Percentiles rank a stretch among this genome's conserved stretches.
Evolutionary conservation across 2,888 invertebrate genomes (phyloP).

Genomic region (Yponomeuta sedellus): DNA sequence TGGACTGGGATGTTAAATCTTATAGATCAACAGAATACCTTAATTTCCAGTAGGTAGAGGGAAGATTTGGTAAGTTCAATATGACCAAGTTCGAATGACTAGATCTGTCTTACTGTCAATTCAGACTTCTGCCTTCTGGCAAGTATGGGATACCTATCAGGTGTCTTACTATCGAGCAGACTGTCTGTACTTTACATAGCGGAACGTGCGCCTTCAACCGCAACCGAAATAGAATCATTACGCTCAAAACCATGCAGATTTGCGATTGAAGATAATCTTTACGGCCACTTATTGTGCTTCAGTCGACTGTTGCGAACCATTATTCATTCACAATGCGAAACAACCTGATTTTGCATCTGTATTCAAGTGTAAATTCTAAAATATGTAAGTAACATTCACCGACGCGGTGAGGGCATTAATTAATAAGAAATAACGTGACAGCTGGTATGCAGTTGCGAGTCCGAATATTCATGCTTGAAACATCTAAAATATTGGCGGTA

Average conservation of each 20-base stretch:
- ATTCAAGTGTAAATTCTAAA: background rate
- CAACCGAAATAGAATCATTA: constrained; percentile 1
- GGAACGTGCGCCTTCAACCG: background rate
- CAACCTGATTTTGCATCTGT: background rate
- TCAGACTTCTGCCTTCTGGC: no score
- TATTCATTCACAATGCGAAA: background rate
- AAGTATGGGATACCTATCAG: no score
- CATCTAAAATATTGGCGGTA: background rate
- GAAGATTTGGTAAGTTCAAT: no score
- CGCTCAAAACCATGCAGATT: constrained; percentile 8
- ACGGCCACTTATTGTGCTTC: constrained; percentile 3
- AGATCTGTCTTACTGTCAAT: no score
- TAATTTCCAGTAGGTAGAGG: no score
- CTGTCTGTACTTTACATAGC: background rate
- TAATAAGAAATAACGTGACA: background rate
- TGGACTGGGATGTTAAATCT: no score
- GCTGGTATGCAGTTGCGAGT: background rate
- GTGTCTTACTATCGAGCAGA: background rate
- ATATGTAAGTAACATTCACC: background rate
- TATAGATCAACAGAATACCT: no score
- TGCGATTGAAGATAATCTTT: constrained; percentile 4
- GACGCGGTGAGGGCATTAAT: background rate
- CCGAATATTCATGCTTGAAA: background rate
- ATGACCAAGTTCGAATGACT: no score
- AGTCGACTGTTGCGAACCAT: background rate